Evolutionary conservation across 2,113 vertebrate species (phyloP).

Genomic region (Agelaius tricolor): DNA sequence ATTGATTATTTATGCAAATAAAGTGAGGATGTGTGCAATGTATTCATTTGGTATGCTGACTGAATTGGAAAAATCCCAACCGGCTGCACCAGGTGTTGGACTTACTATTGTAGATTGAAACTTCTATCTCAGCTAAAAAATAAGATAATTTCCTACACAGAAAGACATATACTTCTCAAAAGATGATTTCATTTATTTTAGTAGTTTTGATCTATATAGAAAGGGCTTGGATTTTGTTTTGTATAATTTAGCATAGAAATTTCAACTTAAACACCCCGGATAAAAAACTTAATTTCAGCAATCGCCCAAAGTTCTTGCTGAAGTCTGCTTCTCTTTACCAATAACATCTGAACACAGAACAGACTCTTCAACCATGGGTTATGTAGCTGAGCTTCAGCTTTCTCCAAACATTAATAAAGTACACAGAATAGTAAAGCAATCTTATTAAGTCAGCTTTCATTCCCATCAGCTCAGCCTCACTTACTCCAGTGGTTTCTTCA

Average conservation of each 20-base stretch:
- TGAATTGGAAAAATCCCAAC: not conserved
- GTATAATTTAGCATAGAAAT: not conserved
- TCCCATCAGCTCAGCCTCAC: not conserved
- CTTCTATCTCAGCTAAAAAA: not conserved
- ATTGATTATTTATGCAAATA: not conserved
- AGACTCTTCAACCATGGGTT: not conserved
- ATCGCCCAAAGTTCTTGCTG: not conserved
- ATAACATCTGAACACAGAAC: not conserved
- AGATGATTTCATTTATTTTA: not conserved
- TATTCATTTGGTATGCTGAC: not conserved
- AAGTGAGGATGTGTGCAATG: not conserved
- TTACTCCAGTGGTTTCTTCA: not conserved
- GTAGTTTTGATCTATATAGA: not conserved
- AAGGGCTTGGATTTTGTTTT: not conserved
- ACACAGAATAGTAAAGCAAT: not conserved
- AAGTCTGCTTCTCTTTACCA: not conserved
- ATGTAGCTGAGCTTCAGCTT: not conserved
- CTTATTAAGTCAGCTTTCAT: not conserved
- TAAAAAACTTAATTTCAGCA: not conserved
- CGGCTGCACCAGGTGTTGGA: not conserved
- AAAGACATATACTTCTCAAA: not conserved
- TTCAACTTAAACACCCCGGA: not conserved
- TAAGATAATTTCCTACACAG: not conserved
- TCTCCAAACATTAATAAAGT: not conserved
- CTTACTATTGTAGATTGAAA: not conserved